These are phyloP conservation scores for Herpetotheres cachinnans DNA, from an alignment of 2,113 vertebrate species.

Conservation along the genomic window DNA sequence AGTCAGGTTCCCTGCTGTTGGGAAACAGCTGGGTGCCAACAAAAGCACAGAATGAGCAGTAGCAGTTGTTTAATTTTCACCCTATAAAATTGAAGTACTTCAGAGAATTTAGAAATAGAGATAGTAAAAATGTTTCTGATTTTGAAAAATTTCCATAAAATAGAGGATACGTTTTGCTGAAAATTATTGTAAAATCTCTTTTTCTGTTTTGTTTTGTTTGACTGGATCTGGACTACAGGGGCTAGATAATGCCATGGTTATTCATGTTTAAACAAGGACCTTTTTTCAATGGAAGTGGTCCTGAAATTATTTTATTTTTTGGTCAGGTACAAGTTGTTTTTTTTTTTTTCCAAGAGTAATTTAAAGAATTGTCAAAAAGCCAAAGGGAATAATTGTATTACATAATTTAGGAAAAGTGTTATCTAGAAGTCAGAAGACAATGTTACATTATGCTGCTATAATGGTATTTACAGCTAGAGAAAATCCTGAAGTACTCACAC, in stretches of 20 bases:
- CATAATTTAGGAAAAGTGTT: neutral
- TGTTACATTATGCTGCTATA: neutral
- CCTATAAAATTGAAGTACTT: neutral
- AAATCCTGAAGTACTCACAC: neutral
- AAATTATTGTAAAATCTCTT: neutral
- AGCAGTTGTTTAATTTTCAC: neutral
- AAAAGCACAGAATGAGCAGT: neutral
- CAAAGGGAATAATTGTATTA: neutral
- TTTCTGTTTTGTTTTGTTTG: neutral
- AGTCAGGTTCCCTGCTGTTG: neutral
- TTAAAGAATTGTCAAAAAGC: neutral
- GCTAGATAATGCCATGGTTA: neutral
- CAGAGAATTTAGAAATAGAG: neutral
- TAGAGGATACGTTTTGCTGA: accelerated
- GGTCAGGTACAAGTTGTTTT: neutral
- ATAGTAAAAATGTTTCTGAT: neutral
- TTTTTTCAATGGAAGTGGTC: neutral
- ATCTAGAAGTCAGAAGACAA: neutral
- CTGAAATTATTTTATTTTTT: neutral
- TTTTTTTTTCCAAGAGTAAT: neutral
- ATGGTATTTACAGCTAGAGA: neutral
- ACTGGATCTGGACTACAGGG: neutral
- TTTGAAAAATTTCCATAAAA: neutral
- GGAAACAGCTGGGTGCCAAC: neutral
- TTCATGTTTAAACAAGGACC: neutral